Evolutionary conservation across 2,888 invertebrate species (phyloP).

Genomic region (Corbicula japonica): DNA sequence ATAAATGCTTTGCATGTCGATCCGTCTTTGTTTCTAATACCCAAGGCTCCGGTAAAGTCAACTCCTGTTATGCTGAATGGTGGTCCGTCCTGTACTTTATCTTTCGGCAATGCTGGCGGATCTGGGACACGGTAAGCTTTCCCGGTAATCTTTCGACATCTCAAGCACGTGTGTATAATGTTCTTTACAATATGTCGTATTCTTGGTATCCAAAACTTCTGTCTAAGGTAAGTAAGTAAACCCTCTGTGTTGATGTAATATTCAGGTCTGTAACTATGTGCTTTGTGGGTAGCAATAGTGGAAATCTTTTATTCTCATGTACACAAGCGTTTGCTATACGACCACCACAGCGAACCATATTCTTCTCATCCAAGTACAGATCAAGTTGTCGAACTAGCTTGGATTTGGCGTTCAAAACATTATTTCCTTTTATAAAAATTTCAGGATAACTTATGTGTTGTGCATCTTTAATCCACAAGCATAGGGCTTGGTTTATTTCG

Average conservation of each 20-base stretch:
- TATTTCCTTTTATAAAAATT: constrained; percentile 1
- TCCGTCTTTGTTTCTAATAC: too few species aligned
- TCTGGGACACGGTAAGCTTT: constrained; percentile 13
- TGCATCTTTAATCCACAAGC: background rate
- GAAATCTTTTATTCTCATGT: background rate
- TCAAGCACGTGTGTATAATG: constrained; percentile 14
- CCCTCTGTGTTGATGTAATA: background rate
- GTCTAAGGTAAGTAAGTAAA: constrained; percentile 4
- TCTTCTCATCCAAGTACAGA: constrained; percentile 8
- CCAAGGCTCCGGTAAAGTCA: too few species aligned
- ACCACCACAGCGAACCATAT: constrained; percentile 19
- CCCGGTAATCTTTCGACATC: constrained; percentile 7
- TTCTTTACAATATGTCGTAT: constrained; percentile 13
- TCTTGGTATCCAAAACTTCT: constrained; percentile 28
- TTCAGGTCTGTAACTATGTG: background rate
- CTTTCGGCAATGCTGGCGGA: constrained; percentile 7
- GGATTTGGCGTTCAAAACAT: background rate
- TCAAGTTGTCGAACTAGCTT: constrained; percentile 7
- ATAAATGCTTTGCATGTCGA: too few species aligned
- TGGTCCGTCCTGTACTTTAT: background rate
- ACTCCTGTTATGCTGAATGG: constrained; percentile 2
- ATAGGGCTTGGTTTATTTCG: background rate
- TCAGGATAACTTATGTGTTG: background rate
- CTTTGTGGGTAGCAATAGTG: background rate
- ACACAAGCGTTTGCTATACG: constrained; percentile 21